Base-by-base conservation (phyloP, 2,888 invertebrate genomes). In the Sarcophaga carnaria region DNA sequence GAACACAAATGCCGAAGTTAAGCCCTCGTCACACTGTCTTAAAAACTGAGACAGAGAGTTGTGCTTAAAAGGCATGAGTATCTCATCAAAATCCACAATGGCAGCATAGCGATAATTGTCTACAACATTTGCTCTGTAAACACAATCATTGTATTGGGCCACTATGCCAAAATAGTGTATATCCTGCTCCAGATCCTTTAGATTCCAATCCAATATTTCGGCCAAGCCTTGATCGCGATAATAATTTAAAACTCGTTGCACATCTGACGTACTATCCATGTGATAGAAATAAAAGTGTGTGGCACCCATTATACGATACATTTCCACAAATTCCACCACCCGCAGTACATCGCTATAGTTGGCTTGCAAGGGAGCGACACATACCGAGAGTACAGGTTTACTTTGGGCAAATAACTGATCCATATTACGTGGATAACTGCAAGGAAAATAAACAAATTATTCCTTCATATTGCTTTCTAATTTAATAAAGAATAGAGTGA, bases 131-230 rank as follows among this genome's bases (percentile, higher is more conserved):
- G 97, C 97, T 88, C 98, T 95, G 94, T 98, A 98, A 20, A 98
- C 95, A 93, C 98, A 98, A 93, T 98, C 98, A 93, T 98, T 98
- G 90, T 98, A 95, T 62, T 98, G 97, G 0, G 97, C 98, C 92
- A 98, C 97, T 87, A 97, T 95, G 0, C 97, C 98, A 90, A 97
- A 97, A 2, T 93, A 92, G 75, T 94, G 92, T 1, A 94, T 89
- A 27, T 94, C 94, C 37, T 91, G 89, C 63, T 90, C 88, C 8
- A 92, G 90, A 6, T 87, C 86, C 4, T 91, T 82, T 49, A 93
- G 89, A 87, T 93, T 92, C 94, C 94, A 94, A 2, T 92, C 91
- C 11, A 94, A 91, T 25, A 94, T 89, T 14, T 93, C 92, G 3
- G 92, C 93, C 14, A 92, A 47, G 0, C 92, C 91, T 3, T 88